A percentile compares a stretch with the other conserved stretches of the same genome.
Conservation (phyloP, 2,888 invertebrate genomes). For the Ormyrus thymus region DNA sequence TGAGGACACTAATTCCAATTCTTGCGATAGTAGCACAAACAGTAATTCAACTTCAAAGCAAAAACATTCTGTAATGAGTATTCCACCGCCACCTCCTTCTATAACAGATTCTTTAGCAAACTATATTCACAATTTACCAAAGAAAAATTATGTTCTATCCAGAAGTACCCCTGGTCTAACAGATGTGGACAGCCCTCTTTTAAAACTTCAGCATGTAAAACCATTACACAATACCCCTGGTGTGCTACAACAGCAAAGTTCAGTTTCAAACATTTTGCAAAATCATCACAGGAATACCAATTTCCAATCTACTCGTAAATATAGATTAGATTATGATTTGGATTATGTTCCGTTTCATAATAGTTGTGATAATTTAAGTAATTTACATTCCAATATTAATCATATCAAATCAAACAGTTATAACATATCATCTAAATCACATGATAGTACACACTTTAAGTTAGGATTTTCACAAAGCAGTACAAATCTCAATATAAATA, state of each 20-base stretch:
- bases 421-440: constrained; percentile 59
- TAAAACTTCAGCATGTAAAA: constrained; percentile 61
- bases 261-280: constrained; percentile 68
- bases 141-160: constrained; percentile 66
- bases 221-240: constrained; percentile 54
- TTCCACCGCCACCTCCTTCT: constrained; percentile 67
- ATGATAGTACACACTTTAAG: constrained; percentile 63
- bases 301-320: constrained; percentile 66
- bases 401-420: constrained; percentile 59
- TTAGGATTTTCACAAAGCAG: constrained; percentile 59
- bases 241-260: constrained; percentile 67
- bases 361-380: constrained; percentile 67
- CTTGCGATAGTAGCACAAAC: constrained; percentile 53
- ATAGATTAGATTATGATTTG: constrained; percentile 70
- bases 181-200: constrained; percentile 65
- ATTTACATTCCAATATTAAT: constrained; percentile 58
- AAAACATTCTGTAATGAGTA: constrained; percentile 61
- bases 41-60: constrained; percentile 54
- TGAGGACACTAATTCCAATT: constrained; percentile 54
- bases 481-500: constrained; percentile 57
- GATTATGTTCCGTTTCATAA: constrained; percentile 69
- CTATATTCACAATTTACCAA: constrained; percentile 70
- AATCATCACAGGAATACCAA: constrained; percentile 64
- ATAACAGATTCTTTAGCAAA: constrained; percentile 69
- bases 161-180: constrained; percentile 65